These are phyloP conservation scores for Micronycteris hirsuta DNA, from an alignment of 2,113 vertebrate species.

Conservation along the genomic window DNA sequence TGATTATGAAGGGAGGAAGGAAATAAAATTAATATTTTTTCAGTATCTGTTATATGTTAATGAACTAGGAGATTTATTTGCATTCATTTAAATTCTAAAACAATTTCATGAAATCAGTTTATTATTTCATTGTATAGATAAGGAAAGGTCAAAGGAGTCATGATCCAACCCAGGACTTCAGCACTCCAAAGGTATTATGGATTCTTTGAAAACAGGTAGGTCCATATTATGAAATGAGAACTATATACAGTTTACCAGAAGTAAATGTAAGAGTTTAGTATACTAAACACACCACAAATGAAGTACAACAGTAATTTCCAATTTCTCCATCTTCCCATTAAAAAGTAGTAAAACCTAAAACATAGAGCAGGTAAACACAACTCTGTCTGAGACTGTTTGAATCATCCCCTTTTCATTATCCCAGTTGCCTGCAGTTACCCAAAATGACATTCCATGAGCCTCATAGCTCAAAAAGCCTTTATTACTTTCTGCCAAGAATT, in stretches of 20 bases:
- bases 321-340: not conserved
- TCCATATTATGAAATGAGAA: not conserved
- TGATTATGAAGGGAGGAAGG: not conserved
- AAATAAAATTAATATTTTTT: not conserved
- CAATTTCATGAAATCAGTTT: not conserved
- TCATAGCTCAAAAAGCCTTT: not conserved
- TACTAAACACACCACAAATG: not conserved
- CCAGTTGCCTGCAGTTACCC: not conserved
- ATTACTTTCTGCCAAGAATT: not conserved
- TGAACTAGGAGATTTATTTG: not conserved
- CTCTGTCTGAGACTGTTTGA: not conserved
- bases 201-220: not conserved
- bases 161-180: not conserved
- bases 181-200: not conserved
- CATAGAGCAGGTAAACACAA: not conserved
- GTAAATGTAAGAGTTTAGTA: not conserved
- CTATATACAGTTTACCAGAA: not conserved
- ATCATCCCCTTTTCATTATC: not conserved
- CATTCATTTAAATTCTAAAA: not conserved
- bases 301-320: not conserved
- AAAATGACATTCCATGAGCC: not conserved
- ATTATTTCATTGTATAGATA: not conserved
- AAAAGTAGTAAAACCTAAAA: not conserved
- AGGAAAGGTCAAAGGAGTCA: not conserved
- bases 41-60: not conserved